phyloP scores from a whole-genome alignment of 2,888 invertebrate species.

The Pseudococcus longispinus region DNA sequence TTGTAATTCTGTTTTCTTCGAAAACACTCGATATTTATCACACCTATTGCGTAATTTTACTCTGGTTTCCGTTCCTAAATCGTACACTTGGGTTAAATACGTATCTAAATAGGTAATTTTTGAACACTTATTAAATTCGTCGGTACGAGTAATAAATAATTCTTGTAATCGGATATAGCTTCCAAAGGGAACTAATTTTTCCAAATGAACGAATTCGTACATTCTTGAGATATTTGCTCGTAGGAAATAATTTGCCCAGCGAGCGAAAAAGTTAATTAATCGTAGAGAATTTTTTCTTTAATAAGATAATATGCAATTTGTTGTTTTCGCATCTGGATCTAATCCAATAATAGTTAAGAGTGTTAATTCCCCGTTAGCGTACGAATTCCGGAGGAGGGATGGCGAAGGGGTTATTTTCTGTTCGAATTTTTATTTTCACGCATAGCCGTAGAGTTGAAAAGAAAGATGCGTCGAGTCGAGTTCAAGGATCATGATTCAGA shows the following conservation, averaged over 20 bases:
- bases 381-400: neutral
- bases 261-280: slow-evolving; percentile 36
- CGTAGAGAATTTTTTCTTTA: slow-evolving; percentile 34
- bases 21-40: neutral
- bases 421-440: neutral
- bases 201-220: neutral
- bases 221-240: slow-evolving; percentile 11
- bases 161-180: neutral
- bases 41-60: neutral
- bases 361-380: neutral
- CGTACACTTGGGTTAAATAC: neutral
- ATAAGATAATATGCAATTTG: neutral
- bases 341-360: neutral
- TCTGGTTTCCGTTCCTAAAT: neutral
- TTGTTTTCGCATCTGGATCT: neutral
- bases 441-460: too few species aligned
- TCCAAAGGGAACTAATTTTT: slow-evolving; percentile 3
- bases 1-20: neutral
- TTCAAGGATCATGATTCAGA: slow-evolving; percentile 28
- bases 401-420: neutral
- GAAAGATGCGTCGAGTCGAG: neutral
- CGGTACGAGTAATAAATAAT: neutral
- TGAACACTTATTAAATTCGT: slow-evolving; percentile 1
- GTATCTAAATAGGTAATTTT: neutral
- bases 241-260: neutral